Conservation (phyloP, 1,140 invertebrate genomes). For the Lucilia sericata region DNA sequence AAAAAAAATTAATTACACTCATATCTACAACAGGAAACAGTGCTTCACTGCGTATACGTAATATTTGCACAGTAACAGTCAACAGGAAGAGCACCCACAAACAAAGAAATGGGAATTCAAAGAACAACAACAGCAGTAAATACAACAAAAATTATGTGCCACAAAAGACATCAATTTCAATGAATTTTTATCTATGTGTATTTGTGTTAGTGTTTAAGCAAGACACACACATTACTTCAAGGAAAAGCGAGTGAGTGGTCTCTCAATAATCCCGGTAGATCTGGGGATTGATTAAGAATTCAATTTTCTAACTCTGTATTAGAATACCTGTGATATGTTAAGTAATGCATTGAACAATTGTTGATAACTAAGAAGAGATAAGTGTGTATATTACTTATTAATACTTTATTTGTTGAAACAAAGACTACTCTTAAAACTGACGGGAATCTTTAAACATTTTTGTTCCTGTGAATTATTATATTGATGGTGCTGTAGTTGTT, state of each 20-base stretch:
- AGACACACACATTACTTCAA: not conserved
- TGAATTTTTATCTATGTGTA: not conserved
- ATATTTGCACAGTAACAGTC: not conserved
- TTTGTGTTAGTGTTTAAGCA: not conserved
- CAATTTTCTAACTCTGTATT: too few relatives aligned
- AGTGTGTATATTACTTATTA: too few relatives aligned
- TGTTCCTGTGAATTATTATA: not conserved
- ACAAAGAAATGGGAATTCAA: not conserved
- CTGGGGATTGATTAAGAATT: too few relatives aligned
- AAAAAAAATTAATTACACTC: too few relatives aligned
- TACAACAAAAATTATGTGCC: not conserved
- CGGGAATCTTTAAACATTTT: not conserved
- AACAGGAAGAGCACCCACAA: too few relatives aligned
- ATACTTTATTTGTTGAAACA: too few relatives aligned
- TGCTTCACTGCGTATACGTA: not conserved
- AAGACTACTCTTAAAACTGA: too few relatives aligned
- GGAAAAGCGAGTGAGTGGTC: not conserved
- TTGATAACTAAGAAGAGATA: too few relatives aligned
- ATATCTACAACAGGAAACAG: too few relatives aligned
- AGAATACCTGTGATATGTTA: too few relatives aligned
- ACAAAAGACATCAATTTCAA: slow-evolving; percentile 21
- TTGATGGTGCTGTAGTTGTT: not conserved
- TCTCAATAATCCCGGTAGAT: not conserved
- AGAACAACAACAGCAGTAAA: not conserved
- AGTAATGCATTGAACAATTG: too few relatives aligned